phyloP scores from a whole-genome alignment of 2,888 invertebrate genomes.

The Adelphocoris suturalis region DNA sequence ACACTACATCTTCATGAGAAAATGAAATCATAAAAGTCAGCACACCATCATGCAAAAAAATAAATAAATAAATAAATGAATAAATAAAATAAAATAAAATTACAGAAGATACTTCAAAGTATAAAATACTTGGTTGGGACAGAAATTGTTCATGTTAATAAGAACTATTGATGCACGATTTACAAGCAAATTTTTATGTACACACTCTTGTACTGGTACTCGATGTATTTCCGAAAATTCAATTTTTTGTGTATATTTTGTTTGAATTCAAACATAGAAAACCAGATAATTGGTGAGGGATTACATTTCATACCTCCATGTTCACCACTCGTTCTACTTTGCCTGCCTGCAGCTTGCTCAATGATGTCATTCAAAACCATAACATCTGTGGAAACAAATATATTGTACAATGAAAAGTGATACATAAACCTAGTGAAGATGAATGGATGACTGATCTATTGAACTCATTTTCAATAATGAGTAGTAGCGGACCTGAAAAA shows the following conservation, averaged over 20 bases:
- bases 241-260: background rate
- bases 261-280: slow-evolving; percentile 1
- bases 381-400: slow-evolving; percentile 85
- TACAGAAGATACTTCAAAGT: slow-evolving; percentile 25
- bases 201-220: slow-evolving; percentile 68
- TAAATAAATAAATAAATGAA: no score
- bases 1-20: background rate
- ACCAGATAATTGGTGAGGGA: background rate
- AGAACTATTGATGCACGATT: slow-evolving; percentile 43
- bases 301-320: slow-evolving; percentile 86
- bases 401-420: background rate
- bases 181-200: slow-evolving; percentile 68
- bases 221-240: background rate
- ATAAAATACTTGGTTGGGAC: slow-evolving; percentile 56
- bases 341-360: slow-evolving; percentile 94
- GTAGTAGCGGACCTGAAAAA: no score
- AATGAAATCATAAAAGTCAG: slow-evolving; percentile 67
- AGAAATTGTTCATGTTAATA: slow-evolving; percentile 21
- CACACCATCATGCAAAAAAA: slow-evolving; percentile 61
- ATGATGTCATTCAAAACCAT: slow-evolving; percentile 98
- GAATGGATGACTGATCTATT: no score
- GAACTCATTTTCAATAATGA: no score
- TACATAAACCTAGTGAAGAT: no score
- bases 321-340: slow-evolving; percentile 88
- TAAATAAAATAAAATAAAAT: background rate